Evolutionary conservation across 2,888 invertebrate species (phyloP).

Genomic region (Coelopa pilipes): DNA sequence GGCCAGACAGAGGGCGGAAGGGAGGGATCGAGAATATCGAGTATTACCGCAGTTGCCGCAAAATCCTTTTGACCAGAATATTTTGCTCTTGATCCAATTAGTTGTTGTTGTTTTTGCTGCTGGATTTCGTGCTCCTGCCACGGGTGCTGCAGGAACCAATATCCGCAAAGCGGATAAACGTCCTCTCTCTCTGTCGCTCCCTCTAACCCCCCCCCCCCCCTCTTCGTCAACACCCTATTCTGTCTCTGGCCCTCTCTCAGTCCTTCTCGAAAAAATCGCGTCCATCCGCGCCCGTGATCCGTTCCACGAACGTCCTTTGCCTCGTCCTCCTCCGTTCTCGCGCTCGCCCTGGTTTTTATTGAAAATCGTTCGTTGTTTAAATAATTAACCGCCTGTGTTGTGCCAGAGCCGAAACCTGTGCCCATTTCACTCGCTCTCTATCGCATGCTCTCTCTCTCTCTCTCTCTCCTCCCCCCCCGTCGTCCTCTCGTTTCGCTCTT

Average conservation of each 20-base stretch:
- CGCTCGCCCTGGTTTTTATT: not conserved
- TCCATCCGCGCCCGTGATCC: too few relatives aligned
- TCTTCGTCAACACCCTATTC: too few relatives aligned
- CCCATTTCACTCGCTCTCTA: too few relatives aligned
- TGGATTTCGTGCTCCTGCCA: not conserved
- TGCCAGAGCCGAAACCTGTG: too few relatives aligned
- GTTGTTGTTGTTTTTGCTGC: conserved; percentile 9
- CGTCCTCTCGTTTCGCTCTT: too few relatives aligned
- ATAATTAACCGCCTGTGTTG: conserved; percentile 14
- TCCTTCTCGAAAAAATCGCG: too few relatives aligned
- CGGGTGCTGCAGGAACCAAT: not conserved
- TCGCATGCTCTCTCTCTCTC: too few relatives aligned
- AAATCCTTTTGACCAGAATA: conserved; percentile 26
- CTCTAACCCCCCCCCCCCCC: too few relatives aligned
- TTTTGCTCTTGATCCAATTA: conserved; percentile 29
- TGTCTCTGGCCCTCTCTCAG: too few relatives aligned
- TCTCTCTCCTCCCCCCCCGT: too few relatives aligned
- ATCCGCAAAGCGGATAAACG: conserved; percentile 5
- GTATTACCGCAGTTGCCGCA: not conserved
- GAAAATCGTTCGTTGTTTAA: conserved; percentile 6
- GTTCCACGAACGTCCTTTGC: too few relatives aligned
- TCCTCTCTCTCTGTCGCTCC: too few relatives aligned
- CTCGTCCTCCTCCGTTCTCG: not conserved
- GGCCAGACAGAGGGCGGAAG: not conserved
- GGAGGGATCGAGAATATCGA: not conserved